These are phyloP conservation scores for Elaphurus davidianus DNA, from an alignment of 2,113 vertebrate species.

Conservation along the genomic window DNA sequence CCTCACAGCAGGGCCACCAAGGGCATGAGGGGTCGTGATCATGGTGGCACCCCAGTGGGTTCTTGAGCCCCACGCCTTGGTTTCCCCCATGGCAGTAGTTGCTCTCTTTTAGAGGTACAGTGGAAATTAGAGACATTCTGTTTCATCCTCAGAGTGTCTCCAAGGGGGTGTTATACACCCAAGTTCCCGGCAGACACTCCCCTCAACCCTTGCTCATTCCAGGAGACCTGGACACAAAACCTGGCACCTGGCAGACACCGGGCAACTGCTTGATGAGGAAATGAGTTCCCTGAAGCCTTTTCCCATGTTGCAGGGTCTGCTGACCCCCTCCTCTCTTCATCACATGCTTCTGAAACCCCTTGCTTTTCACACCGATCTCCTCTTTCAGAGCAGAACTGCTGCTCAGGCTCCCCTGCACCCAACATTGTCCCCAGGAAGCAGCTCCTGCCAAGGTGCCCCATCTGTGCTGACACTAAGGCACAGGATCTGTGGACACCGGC, in stretches of 20 bases:
- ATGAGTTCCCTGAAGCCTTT: neutral
- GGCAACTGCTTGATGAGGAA: neutral
- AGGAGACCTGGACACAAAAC: neutral
- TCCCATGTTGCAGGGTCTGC: neutral
- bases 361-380: neutral
- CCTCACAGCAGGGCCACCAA: neutral
- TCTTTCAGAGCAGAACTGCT: neutral
- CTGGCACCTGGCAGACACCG: neutral
- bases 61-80: neutral
- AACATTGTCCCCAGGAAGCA: neutral
- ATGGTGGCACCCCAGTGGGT: fast-evolving
- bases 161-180: neutral
- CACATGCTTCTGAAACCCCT: neutral
- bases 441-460: neutral
- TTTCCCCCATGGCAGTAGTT: neutral
- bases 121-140: neutral
- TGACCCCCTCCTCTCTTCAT: neutral
- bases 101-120: neutral
- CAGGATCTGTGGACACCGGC: neutral
- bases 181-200: neutral
- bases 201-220: fast-evolving
- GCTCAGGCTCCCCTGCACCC: neutral
- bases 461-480: neutral
- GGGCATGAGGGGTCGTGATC: too few relatives aligned
- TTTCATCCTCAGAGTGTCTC: neutral